These are phyloP conservation scores for Cuniculus paca DNA, from an alignment of 2,797 vertebrate species.

Conservation along the genomic window DNA sequence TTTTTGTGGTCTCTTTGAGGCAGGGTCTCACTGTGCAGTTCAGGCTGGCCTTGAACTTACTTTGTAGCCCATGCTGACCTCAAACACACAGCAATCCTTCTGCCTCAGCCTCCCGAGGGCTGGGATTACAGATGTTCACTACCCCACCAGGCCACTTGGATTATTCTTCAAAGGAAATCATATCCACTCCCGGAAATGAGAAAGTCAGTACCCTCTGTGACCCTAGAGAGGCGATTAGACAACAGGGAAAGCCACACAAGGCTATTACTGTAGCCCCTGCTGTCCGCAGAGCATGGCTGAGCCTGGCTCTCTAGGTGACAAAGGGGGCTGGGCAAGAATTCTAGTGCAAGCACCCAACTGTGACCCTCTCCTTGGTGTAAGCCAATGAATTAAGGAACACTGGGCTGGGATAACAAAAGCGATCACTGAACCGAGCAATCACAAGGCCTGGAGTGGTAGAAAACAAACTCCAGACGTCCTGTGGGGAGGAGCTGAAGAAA, in stretches of 20 bases:
- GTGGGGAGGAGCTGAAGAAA: not conserved
- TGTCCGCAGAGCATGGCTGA: not conserved
- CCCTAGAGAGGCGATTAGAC: not conserved
- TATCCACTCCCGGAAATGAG: not conserved
- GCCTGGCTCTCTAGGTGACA: not conserved
- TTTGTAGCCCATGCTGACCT: no score
- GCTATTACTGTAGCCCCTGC: not conserved
- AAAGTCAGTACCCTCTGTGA: not conserved
- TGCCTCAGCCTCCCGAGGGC: no score
- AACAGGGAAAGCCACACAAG: not conserved
- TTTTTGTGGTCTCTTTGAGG: no score
- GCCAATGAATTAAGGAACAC: not conserved
- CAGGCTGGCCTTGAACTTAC: no score
- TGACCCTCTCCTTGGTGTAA: not conserved
- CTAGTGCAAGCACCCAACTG: not conserved
- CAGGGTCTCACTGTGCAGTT: no score
- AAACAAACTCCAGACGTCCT: not conserved
- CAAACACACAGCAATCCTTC: no score
- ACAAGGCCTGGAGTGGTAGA: not conserved
- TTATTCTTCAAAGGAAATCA: conserved; percentile 2
- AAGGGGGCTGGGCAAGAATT: not conserved
- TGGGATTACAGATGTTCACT: no score
- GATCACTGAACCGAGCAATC: not conserved
- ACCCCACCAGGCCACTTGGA: no score
- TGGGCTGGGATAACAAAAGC: not conserved